Evolutionary conservation across 35 echinoderm and acorn worm genomes (phyloP).

Genomic region (Strongylocentrotus purpuratus): DNA sequence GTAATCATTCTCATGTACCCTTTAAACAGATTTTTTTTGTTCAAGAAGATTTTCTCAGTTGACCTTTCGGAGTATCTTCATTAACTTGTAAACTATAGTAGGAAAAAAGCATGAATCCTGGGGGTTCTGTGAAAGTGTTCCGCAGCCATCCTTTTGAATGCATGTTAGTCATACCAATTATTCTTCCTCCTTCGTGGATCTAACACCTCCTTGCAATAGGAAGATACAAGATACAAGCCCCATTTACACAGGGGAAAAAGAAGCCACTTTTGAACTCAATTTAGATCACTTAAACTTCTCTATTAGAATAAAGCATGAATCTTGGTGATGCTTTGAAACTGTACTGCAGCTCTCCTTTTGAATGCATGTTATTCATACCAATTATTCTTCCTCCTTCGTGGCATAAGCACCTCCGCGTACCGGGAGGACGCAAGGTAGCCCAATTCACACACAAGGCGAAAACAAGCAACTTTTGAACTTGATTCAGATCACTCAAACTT

Average conservation of each 20-base stretch:
- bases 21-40: no score
- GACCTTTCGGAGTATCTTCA: background rate
- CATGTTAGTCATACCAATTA: constrained; percentile 19
- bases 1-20: no score
- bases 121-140: background rate
- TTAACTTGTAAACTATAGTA: background rate
- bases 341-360: background rate
- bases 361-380: constrained; percentile 18
- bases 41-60: no score
- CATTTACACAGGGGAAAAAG: no score
- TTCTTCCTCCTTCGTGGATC: background rate
- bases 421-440: background rate
- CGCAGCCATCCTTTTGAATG: background rate
- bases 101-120: no score
- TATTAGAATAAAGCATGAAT: no score
- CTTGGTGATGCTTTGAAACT: no score
- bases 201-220: background rate
- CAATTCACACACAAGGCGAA: no score
- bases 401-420: background rate
- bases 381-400: background rate
- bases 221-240: background rate
- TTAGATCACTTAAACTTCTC: no score
- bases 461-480: no score
- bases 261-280: no score
- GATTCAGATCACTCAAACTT: no score